Conservation (phyloP, 2,797 vertebrate species). For the Benthosema pterotum region DNA sequence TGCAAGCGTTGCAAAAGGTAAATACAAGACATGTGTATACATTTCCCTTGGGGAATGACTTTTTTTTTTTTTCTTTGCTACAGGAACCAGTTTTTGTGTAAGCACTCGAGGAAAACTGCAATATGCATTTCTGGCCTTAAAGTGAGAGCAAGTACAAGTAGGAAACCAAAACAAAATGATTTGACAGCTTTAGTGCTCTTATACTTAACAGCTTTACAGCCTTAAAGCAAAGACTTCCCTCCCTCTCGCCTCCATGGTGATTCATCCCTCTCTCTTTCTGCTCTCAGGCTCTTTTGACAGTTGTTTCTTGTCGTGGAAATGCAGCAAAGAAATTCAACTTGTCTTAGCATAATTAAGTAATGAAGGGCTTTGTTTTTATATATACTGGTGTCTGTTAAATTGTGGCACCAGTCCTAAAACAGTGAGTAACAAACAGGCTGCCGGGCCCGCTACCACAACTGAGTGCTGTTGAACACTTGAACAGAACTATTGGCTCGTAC, state of each 20-base stretch:
- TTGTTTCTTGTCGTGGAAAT: conserved; percentile 42
- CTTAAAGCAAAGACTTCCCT: conserved; percentile 24
- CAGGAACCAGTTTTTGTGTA: too few species aligned
- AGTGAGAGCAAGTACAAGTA: conserved; percentile 11
- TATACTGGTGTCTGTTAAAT: background rate
- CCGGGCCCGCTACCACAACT: too few species aligned
- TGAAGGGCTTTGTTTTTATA: conserved; percentile 11
- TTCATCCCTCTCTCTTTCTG: conserved; percentile 17
- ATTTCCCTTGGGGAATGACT: too few species aligned
- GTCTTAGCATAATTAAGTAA: conserved; percentile 14
- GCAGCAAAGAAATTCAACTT: conserved; percentile 14
- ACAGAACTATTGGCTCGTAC: too few species aligned
- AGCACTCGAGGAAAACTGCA: background rate
- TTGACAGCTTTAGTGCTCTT: conserved; percentile 37
- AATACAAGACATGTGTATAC: too few species aligned
- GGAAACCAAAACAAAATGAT: conserved; percentile 20
- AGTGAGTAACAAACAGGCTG: background rate
- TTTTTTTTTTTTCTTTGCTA: too few species aligned
- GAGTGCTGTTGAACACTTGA: too few species aligned
- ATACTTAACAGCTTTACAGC: conserved; percentile 38
- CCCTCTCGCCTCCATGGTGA: conserved; percentile 3
- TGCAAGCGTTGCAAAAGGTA: too few species aligned
- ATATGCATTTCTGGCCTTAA: conserved; percentile 23
- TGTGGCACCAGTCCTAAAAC: background rate
- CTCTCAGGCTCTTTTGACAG: conserved; percentile 35